These are phyloP conservation scores for Trachelus troglodyta DNA, from an alignment of 2,888 invertebrate species.

Conservation along the genomic window DNA sequence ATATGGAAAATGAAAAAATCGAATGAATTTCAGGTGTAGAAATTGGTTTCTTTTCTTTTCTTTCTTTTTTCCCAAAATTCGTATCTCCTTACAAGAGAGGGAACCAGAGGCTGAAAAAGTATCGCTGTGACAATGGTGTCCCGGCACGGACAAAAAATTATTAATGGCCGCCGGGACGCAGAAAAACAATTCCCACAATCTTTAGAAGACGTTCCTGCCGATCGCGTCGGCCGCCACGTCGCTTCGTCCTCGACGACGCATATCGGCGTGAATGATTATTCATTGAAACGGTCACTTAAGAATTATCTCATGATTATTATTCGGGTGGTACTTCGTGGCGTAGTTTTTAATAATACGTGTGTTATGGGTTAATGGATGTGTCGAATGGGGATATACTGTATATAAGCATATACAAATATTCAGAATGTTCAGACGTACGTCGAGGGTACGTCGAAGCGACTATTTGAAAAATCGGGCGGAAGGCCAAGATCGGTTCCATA, in stretches of 20 bases:
- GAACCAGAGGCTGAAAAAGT: constrained; percentile 49
- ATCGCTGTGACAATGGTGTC: constrained; percentile 58
- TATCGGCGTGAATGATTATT: not conserved
- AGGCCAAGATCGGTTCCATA: constrained; percentile 36
- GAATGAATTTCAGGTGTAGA: not conserved
- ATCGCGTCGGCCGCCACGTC: constrained; percentile 28
- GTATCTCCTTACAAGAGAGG: constrained; percentile 31
- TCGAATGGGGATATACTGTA: not conserved
- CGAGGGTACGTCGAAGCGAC: not conserved
- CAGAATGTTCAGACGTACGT: not conserved
- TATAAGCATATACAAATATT: not conserved
- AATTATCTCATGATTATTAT: not conserved
- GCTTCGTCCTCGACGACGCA: constrained; percentile 1
- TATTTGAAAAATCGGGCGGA: constrained; percentile 21
- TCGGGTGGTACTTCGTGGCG: not conserved
- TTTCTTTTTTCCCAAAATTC: not conserved
- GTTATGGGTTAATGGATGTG: not conserved
- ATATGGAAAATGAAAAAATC: not conserved
- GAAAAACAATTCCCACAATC: constrained; percentile 65
- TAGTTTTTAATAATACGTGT: not conserved
- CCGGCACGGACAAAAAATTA: constrained; percentile 38
- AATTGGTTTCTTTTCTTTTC: no score
- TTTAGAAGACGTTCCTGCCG: constrained; percentile 55
- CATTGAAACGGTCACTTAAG: not conserved
- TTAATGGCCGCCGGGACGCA: constrained; percentile 49